Evolutionary conservation across 2,113 vertebrate species (phyloP).

Genomic region (Fregata magnificens): DNA sequence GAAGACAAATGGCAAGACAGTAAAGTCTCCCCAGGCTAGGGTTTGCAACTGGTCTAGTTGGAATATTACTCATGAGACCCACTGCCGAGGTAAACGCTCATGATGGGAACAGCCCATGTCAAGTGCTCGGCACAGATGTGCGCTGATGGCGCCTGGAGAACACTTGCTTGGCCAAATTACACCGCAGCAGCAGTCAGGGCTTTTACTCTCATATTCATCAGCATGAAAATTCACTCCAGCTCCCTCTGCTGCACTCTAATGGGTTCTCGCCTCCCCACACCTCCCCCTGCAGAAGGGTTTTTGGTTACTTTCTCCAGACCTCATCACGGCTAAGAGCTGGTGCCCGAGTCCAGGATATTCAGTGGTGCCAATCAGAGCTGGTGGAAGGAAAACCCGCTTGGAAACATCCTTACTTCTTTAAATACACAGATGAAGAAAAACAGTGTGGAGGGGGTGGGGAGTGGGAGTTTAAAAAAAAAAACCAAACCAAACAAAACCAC

Average conservation of each 20-base stretch:
- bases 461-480: background rate
- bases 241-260: background rate
- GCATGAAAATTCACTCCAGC: background rate
- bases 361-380: background rate
- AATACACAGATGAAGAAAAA: background rate
- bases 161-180: background rate
- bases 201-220: slow-evolving; percentile 12
- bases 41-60: background rate
- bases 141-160: background rate
- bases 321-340: background rate
- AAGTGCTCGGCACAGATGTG: background rate
- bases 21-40: background rate
- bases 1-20: background rate
- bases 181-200: background rate
- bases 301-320: background rate
- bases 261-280: background rate
- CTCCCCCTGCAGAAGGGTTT: background rate
- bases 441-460: background rate
- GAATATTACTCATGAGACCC: background rate
- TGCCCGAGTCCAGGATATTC: background rate
- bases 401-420: background rate
- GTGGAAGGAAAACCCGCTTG: background rate
- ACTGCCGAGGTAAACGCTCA: background rate
- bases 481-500: too few relatives aligned
- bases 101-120: background rate